These are phyloP conservation scores for Nerophis lumbriciformis DNA, from an alignment of 2,113 vertebrate genomes.

Conservation along the genomic window DNA sequence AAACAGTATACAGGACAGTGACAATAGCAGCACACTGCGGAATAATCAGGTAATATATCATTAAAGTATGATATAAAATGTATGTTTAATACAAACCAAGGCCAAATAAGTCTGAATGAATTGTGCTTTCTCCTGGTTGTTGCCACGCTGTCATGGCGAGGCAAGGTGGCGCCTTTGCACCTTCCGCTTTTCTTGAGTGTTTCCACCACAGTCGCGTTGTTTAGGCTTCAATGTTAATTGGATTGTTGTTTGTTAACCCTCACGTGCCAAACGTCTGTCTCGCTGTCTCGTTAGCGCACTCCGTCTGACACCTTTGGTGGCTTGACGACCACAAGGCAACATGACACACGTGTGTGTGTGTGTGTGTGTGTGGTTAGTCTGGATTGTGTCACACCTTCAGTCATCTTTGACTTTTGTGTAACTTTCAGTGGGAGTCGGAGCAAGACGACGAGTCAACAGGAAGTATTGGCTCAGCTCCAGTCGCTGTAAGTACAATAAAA, in stretches of 20 bases:
- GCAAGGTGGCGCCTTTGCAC: slow-evolving; percentile 44
- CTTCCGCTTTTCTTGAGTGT: slow-evolving; percentile 8
- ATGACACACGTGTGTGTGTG: slow-evolving; percentile 19
- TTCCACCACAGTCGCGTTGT: slow-evolving; percentile 16
- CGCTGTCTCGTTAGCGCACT: slow-evolving; percentile 36
- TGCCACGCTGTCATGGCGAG: slow-evolving; percentile 26
- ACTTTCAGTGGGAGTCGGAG: slow-evolving; percentile 67
- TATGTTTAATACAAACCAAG: too few relatives aligned
- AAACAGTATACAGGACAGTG: too few relatives aligned
- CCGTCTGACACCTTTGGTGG: slow-evolving; percentile 53
- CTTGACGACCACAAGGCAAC: slow-evolving; percentile 33
- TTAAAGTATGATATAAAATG: too few relatives aligned
- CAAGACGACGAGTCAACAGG: slow-evolving; percentile 69
- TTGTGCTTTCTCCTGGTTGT: background rate
- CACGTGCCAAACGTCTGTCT: slow-evolving; percentile 50
- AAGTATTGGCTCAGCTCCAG: slow-evolving; percentile 63
- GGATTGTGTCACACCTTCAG: slow-evolving; percentile 10
- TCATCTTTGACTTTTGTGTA: slow-evolving; percentile 28
- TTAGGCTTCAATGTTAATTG: slow-evolving; percentile 52
- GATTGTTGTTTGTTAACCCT: slow-evolving; percentile 56
- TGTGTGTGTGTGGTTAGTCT: slow-evolving; percentile 23
- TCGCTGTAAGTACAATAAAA: slow-evolving; percentile 66
- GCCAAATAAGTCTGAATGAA: background rate
- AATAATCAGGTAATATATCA: too few relatives aligned
- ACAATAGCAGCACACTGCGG: too few relatives aligned